Evolutionary conservation across 1,140 invertebrate genomes (phyloP).

Genomic region (Druon quercuslanigerum): DNA sequence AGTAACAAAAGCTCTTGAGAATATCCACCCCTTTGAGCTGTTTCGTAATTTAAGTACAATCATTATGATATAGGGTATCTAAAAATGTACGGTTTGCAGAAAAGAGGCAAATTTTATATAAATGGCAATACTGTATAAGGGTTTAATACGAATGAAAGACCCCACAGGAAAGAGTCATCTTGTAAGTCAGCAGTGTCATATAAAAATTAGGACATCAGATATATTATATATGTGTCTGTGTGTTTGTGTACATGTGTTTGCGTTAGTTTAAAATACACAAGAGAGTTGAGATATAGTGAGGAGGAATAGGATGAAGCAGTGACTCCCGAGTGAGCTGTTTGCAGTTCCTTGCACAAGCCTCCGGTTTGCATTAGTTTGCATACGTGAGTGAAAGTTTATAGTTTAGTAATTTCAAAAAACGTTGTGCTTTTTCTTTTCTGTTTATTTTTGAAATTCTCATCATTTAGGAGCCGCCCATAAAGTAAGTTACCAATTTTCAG

Average conservation of each 20-base stretch:
- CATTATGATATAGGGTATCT: not conserved
- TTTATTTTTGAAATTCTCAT: not conserved
- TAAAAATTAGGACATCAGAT: conserved; percentile 59
- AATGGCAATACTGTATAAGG: not conserved
- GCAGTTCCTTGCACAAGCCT: conserved; percentile 66
- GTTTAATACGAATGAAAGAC: conserved; percentile 12
- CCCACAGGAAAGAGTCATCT: not conserved
- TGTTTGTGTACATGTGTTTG: not conserved
- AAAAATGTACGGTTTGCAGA: not conserved
- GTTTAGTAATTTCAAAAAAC: conserved; percentile 67
- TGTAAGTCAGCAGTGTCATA: not conserved
- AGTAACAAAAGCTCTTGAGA: no score
- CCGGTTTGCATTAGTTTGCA: conserved; percentile 68
- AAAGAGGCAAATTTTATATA: not conserved
- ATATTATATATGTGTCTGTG: no score
- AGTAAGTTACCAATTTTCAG: no score
- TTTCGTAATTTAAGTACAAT: no score
- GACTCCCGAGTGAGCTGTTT: conserved; percentile 66
- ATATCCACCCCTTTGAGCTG: no score
- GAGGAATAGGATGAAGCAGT: conserved; percentile 38
- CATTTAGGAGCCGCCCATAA: no score
- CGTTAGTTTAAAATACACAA: not conserved
- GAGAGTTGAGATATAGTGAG: conserved; percentile 17
- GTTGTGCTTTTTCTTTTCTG: conserved; percentile 50
- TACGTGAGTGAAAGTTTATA: conserved; percentile 67